Conservation (phyloP, 2,797 vertebrate genomes). For the Rhodeus uyekii region DNA sequence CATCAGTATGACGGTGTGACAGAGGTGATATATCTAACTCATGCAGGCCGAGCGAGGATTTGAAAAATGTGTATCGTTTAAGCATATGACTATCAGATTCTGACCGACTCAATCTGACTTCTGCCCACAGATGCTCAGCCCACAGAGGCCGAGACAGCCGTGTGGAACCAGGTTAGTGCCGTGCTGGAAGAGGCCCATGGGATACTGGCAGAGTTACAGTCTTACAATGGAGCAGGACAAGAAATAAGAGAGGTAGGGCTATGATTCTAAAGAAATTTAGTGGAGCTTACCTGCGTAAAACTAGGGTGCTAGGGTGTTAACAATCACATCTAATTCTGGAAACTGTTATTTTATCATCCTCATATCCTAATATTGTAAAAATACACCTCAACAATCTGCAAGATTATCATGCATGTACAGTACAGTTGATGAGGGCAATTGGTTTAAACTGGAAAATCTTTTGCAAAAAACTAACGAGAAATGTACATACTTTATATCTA, state of each 20-base stretch:
- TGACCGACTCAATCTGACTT: background rate
- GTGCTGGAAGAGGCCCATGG: slow-evolving; percentile 91
- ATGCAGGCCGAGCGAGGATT: slow-evolving; percentile 8
- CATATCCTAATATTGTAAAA: background rate
- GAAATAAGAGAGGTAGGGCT: slow-evolving; percentile 89
- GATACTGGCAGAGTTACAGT: slow-evolving; percentile 89
- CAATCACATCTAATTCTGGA: background rate
- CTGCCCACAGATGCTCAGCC: slow-evolving; percentile 85
- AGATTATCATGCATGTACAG: background rate
- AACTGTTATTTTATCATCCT: background rate
- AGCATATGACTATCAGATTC: slow-evolving; percentile 15
- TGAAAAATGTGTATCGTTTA: slow-evolving; percentile 32
- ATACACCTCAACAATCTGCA: background rate
- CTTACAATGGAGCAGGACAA: slow-evolving; percentile 89
- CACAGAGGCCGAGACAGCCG: slow-evolving; percentile 89
- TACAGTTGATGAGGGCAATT: background rate
- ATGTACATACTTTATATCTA: too few species aligned
- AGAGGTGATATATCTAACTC: slow-evolving; percentile 47
- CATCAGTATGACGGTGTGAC: slow-evolving; percentile 35
- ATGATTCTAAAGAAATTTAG: background rate
- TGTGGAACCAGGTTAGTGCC: slow-evolving; percentile 94
- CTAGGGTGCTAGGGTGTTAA: background rate
- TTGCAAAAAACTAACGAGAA: background rate
- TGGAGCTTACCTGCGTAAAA: background rate
- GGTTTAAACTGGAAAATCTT: background rate